Evolutionary conservation across 2,113 vertebrate species (phyloP), one percentile per base, ranked within the genome.

Genomic region (Tor tambroides): DNA sequence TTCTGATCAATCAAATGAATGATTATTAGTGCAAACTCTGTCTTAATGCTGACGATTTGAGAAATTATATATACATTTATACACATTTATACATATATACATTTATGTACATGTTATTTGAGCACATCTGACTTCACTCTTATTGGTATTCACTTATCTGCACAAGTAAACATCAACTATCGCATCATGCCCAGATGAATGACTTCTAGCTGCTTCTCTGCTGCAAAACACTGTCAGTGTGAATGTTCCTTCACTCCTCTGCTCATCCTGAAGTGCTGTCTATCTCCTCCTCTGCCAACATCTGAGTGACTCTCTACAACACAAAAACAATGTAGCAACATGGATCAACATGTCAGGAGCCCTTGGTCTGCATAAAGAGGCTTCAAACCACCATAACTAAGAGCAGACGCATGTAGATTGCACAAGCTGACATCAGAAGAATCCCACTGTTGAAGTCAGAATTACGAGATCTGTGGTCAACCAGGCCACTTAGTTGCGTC

Each of bases 391-490:
- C 28, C 38, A 54, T 87, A 89, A 89, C 88, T 65, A 76, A 61
- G 12, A 86, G 84, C 88, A 87, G 88, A 87, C 87, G 84, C 23
- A 85, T 23, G 46, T 19, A 85, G 63, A 86, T 59, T 89, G 77
- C 86, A 85, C 63, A 89, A 81, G 61, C 56, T 85, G 88, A 82
- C 61, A 46, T 71, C 43, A 51, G 26, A 71, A 83, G n/a, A 83
- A 83, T 32, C 63, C n/a, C 61, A 83, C 28, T 9, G 63, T 56
- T 72, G 74, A 87, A 67, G 85, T 74, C 54, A 54, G 77, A 83
- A 69, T 87, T 35, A 86, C 74, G 72, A 26, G 79, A 83, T 83
- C 77, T 85, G 88, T 85, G 88, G 88, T 89, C 49, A 78, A 84
- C 74, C 32, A 59, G 65, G 77, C 71, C 32, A 69, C 85, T 85